These are phyloP conservation scores for Spodoptera frugiperda DNA, from an alignment of 1,140 invertebrate genomes.

Conservation along the genomic window DNA sequence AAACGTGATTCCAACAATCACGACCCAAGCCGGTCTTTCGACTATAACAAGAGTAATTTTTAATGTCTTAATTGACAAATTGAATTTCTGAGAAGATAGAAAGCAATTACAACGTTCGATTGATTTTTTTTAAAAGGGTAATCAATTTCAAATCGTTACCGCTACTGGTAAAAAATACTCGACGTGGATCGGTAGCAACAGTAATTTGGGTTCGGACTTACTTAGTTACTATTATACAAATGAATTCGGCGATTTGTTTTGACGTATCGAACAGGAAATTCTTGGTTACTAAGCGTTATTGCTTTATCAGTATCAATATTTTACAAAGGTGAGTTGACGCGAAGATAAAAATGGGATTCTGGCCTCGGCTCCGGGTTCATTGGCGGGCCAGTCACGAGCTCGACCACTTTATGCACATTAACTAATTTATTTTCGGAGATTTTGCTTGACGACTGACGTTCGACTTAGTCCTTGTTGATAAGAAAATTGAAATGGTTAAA, in stretches of 20 bases:
- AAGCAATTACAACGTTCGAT: slow-evolving; percentile 52
- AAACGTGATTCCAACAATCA: slow-evolving; percentile 71
- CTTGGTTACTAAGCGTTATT: slow-evolving; percentile 61
- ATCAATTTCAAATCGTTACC: slow-evolving; percentile 51
- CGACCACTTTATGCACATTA: slow-evolving; percentile 74
- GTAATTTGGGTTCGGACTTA: slow-evolving; percentile 43
- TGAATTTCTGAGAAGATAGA: slow-evolving; percentile 57
- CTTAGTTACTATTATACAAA: slow-evolving; percentile 39
- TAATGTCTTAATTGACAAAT: slow-evolving; percentile 67
- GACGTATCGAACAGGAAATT: slow-evolving; percentile 70
- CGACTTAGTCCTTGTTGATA: slow-evolving; percentile 62
- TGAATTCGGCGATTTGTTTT: slow-evolving; percentile 38
- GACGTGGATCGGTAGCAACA: slow-evolving; percentile 48
- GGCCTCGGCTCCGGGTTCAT: slow-evolving; percentile 66
- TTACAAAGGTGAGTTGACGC: slow-evolving; percentile 70
- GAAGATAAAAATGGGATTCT: slow-evolving; percentile 68
- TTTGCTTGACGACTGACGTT: slow-evolving; percentile 70
- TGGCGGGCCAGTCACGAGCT: slow-evolving; percentile 78
- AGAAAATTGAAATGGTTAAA: slow-evolving; percentile 60
- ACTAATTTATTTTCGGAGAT: slow-evolving; percentile 76
- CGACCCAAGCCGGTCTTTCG: slow-evolving; percentile 57
- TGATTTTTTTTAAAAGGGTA: slow-evolving; percentile 54
- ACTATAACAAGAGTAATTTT: slow-evolving; percentile 59
- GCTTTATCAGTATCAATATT: slow-evolving; percentile 75
- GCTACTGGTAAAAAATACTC: slow-evolving; percentile 52